Base-by-base conservation (phyloP, 64 coral and sea anemone species). In the Pocillopora verrucosa region DNA sequence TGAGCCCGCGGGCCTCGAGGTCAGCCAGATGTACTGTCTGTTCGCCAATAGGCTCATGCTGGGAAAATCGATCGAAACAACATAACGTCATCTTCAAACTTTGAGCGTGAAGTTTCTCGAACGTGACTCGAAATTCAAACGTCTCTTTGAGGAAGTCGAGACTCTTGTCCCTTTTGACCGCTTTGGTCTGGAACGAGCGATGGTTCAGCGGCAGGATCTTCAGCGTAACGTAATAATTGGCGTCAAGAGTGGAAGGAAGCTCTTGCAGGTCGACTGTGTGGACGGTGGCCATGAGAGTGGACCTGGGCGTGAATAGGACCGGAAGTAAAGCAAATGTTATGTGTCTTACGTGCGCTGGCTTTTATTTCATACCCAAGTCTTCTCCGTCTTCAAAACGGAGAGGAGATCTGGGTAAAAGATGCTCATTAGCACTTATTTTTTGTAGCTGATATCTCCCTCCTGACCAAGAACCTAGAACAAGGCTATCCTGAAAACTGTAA, bases 21-120 rank as follows among this genome's bases (percentile, higher is more conserved):
- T 87, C 83, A 73, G 61, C 74, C 14, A 92, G 76, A 45, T 92
- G 51, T 16, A 79, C 90, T 13, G 70, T 92, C 2, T 87, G 84
- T 14, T 92, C 75, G 0, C 90, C 90, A 58, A 92, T 75, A 14
- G 85, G 75, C 26, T 80, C 90, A 74, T 92, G 90, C n/a, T 92
- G 90, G 5, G 90, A 92, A 61, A 87, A 92, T 16, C 90, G 90
- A 92, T 92, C 83, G n/a, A 92, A 92, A 30, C 62, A 87, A 41
- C 74, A 80, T 58, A 92, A 67, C 25, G 80, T 92, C 14, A 92
- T 59, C 69, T 92, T 92, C 22, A 92, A 36, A 34, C 77, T 92
- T 62, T 92, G 90, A 15, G 20, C 45, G 2, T 79, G 83, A 59
- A 92, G 25, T 17, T 87, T 79, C 25, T 79, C 67, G 20, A 80